These are phyloP conservation scores for Elephantulus edwardii DNA, from an alignment of 2,113 vertebrate genomes.

Conservation along the genomic window DNA sequence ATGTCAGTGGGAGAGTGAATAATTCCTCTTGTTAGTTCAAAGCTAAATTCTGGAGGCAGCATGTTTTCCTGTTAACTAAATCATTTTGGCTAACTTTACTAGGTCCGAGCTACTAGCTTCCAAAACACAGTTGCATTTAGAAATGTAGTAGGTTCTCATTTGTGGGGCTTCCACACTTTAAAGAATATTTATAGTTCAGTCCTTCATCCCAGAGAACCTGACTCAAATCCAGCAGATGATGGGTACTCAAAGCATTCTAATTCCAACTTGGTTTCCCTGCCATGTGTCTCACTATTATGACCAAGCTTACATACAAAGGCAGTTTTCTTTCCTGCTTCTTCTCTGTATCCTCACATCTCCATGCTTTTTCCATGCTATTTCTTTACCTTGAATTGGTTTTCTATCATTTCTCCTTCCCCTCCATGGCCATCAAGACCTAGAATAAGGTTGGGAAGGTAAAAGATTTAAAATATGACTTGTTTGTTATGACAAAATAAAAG, in stretches of 20 bases:
- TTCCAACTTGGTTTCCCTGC: neutral
- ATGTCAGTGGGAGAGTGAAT: neutral
- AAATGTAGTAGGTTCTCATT: neutral
- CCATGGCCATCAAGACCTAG: neutral
- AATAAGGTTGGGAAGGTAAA: neutral
- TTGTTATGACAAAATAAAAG: neutral
- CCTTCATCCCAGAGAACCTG: neutral
- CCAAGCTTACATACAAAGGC: neutral
- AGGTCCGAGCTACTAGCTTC: neutral
- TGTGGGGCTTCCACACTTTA: neutral
- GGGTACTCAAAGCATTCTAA: neutral
- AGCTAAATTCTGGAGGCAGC: neutral
- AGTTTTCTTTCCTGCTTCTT: neutral
- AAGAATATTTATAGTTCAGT: neutral
- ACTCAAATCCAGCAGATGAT: neutral
- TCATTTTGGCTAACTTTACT: conserved; percentile 2
- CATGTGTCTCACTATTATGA: neutral
- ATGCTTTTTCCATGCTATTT: neutral
- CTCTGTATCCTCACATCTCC: neutral
- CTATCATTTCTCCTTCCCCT: neutral
- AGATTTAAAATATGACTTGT: neutral
- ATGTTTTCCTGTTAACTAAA: conserved; percentile 40
- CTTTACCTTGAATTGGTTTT: neutral
- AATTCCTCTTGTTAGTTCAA: conserved; percentile 50
- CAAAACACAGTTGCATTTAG: conserved; percentile 17